phyloP scores from a whole-genome alignment of 2,113 vertebrate species.

The Gnathonemus echidnorhynchus region DNA sequence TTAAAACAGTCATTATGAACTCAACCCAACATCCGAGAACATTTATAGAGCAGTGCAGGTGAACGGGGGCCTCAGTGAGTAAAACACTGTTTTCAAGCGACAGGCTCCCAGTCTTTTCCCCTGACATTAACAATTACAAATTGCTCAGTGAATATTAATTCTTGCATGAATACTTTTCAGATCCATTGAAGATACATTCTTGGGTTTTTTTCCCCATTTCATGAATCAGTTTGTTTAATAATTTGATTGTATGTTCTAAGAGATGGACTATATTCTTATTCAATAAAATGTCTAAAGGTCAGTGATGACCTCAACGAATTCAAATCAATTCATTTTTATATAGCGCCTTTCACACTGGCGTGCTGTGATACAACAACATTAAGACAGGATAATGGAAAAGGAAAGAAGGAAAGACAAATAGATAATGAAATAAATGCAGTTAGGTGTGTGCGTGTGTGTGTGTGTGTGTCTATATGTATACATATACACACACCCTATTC shows the following conservation, averaged over 20 bases:
- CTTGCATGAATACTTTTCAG: neutral
- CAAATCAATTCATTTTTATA: too few species aligned
- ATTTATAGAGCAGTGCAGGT: neutral
- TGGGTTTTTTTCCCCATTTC: neutral
- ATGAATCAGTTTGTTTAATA: neutral
- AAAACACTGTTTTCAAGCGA: neutral
- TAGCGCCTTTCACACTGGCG: too few species aligned
- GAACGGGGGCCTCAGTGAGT: neutral
- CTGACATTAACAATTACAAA: neutral
- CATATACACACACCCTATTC: neutral
- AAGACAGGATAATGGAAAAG: too few species aligned
- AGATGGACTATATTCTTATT: neutral
- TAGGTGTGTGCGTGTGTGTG: neutral
- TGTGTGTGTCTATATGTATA: neutral
- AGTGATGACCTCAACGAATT: neutral
- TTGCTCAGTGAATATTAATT: neutral
- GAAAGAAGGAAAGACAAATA: too few species aligned
- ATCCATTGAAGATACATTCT: neutral
- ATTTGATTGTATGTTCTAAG: neutral
- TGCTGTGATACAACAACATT: too few species aligned
- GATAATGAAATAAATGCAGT: too few species aligned
- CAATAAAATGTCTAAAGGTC: neutral
- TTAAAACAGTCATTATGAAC: neutral
- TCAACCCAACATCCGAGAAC: neutral
- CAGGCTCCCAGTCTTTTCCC: neutral